Evolutionary conservation across 2,888 invertebrate species (phyloP).

Genomic region (Dyspetes luteomarginatus): DNA sequence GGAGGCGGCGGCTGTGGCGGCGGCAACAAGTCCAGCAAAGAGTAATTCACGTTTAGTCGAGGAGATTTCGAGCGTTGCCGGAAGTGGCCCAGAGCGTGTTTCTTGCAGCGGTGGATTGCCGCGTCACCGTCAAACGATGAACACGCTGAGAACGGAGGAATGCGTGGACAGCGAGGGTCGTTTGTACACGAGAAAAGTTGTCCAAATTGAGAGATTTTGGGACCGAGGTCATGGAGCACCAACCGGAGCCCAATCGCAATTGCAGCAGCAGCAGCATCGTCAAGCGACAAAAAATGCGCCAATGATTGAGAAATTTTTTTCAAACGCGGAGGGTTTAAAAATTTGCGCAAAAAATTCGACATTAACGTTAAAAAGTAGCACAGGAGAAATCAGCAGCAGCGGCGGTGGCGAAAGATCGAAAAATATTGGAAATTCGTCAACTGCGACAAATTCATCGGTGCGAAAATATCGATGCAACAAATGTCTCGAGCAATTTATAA

Average conservation of each 20-base stretch:
- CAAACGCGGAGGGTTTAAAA: slow-evolving; percentile 81
- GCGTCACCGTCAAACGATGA: slow-evolving; percentile 79
- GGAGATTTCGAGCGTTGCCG: slow-evolving; percentile 36
- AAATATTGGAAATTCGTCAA: background rate
- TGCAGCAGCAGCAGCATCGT: slow-evolving; percentile 50
- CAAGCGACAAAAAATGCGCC: slow-evolving; percentile 73
- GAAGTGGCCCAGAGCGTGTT: background rate
- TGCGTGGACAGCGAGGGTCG: slow-evolving; percentile 84
- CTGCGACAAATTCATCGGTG: slow-evolving; percentile 66
- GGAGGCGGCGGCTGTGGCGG: slow-evolving; percentile 16
- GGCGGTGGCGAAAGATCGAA: background rate
- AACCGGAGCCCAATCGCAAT: slow-evolving; percentile 46
- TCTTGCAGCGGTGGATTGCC: slow-evolving; percentile 56
- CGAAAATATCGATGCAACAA: slow-evolving; percentile 84
- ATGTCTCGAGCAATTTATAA: slow-evolving; percentile 84
- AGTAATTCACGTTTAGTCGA: slow-evolving; percentile 36
- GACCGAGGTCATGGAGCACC: slow-evolving; percentile 74
- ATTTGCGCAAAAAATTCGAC: slow-evolving; percentile 68
- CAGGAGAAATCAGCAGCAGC: background rate
- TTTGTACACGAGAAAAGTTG: slow-evolving; percentile 84
- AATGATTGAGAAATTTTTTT: slow-evolving; percentile 82
- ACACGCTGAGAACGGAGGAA: slow-evolving; percentile 84
- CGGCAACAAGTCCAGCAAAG: slow-evolving; percentile 28
- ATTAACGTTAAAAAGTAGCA: background rate
- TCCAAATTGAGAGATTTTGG: slow-evolving; percentile 87